Evolutionary conservation across 2,113 vertebrate genomes (phyloP).

Genomic region (Balaeniceps rex): DNA sequence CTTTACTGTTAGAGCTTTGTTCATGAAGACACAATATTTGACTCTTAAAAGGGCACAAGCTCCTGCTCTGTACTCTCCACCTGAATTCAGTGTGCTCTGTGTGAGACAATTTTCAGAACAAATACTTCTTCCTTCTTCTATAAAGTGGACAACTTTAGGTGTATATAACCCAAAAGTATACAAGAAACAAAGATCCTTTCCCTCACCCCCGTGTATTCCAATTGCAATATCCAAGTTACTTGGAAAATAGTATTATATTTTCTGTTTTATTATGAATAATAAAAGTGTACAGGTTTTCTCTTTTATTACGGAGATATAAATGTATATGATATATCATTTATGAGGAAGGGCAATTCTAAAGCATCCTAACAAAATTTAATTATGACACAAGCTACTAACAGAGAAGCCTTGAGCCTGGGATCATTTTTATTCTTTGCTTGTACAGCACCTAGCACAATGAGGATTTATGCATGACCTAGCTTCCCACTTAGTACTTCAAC

Average conservation of each 20-base stretch:
- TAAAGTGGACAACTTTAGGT: neutral
- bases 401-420: slow-evolving; percentile 2
- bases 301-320: slow-evolving; percentile 40
- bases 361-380: slow-evolving; percentile 54
- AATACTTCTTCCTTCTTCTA: neutral
- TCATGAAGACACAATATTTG: slow-evolving; percentile 61
- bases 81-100: slow-evolving; percentile 41
- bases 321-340: slow-evolving; percentile 31
- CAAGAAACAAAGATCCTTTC: neutral
- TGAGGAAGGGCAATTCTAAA: slow-evolving; percentile 39
- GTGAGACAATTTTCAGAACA: slow-evolving; percentile 51
- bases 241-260: slow-evolving; percentile 29
- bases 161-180: neutral
- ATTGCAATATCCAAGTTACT: neutral
- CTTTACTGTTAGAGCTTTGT: slow-evolving; percentile 62
- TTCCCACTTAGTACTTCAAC: slow-evolving; percentile 19
- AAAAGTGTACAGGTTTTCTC: slow-evolving; percentile 44
- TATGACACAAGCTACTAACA: slow-evolving; percentile 12
- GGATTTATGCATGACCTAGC: slow-evolving; percentile 47
- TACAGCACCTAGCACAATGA: slow-evolving; percentile 38
- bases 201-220: neutral
- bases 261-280: slow-evolving; percentile 34
- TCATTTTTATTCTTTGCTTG: slow-evolving; percentile 55
- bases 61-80: slow-evolving; percentile 46
- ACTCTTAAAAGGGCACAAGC: slow-evolving; percentile 61